Evolutionary conservation across 30 jellyfish, hydroid and myxozoan species (phyloP), one percentile per base, ranked within the genome.

Genomic region (Aurelia aurita): DNA sequence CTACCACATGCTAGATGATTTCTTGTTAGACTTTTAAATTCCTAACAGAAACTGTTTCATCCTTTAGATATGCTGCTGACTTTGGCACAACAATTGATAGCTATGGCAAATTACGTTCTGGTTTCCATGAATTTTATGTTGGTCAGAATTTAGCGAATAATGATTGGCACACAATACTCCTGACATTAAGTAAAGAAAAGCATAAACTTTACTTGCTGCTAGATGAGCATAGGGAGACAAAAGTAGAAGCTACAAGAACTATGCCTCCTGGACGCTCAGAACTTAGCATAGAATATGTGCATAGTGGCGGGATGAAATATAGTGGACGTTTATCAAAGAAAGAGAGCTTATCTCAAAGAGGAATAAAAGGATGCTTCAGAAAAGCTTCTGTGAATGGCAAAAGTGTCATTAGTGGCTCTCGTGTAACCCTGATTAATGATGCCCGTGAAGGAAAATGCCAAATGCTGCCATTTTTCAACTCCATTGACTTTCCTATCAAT

Each of bases 61-160:
- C 32, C 39, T 13, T 45, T 21, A 86, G 96, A 78, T 86, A 86
- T 86, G 96, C 96, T 74, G 96, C 89, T 39, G 82, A 86, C 64
- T 86, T 60, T 86, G 96, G 96, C n/a, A 69, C 21, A 13, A 68
- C 60, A 5, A 20, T 57, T 54, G 87, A 72, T 26, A 76, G 84
- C 22, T 75, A 86, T 61, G 85, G 90, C 5, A 76, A 74, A 68
- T 61, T 59, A 20, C 15, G 45, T 12, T 77, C 96, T 23, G 96
- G 96, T 21, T 86, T 61, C 59, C 96, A 86, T 76, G 96, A 86
- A 29, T 45, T 74, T 45, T 86, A 10, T 77, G 84, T 86, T 64
- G 96, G 88, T 14, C 85, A 35, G 51, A 61, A 72, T 10, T 35
- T 86, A 45, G 90, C 96, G 23, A 67, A 86, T 34, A 68, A 76